phyloP scores from a whole-genome alignment of 1,140 invertebrate species.

The Zaprionus davidi region DNA sequence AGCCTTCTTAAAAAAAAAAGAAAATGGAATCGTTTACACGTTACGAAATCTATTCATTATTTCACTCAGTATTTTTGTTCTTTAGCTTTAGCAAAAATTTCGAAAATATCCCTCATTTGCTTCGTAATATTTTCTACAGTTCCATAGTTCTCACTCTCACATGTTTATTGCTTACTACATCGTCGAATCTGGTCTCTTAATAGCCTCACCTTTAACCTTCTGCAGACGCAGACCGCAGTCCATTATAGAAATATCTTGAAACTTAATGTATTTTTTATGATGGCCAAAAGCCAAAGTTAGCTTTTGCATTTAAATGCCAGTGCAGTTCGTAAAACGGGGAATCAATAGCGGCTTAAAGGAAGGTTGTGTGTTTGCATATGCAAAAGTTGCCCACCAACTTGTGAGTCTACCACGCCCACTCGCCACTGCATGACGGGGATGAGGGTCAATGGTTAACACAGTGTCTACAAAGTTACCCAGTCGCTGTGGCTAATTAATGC shows the following conservation, averaged over 20 bases:
- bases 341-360: constrained; percentile 58
- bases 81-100: not conserved
- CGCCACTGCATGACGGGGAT: constrained; percentile 38
- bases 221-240: constrained; percentile 10
- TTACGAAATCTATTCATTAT: not conserved
- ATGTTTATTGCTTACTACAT: not conserved
- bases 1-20: not conserved
- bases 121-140: not conserved
- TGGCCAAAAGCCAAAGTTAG: constrained; percentile 45
- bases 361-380: constrained; percentile 45
- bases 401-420: constrained; percentile 12
- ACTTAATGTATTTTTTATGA: constrained; percentile 23
- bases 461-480: constrained; percentile 23
- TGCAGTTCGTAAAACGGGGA: constrained; percentile 9
- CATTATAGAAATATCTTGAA: constrained; percentile 8
- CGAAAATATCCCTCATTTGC: not conserved
- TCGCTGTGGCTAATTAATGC: constrained; percentile 62
- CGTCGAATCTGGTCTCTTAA: not conserved
- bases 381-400: not conserved
- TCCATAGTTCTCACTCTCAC: not conserved
- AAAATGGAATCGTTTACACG: not conserved
- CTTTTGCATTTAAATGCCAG: constrained; percentile 48
- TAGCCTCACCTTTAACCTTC: constrained; percentile 13
- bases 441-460: constrained; percentile 31
- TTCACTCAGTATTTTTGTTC: not conserved